These are phyloP conservation scores for Lytechinus pictus DNA, from an alignment of 35 echinoderm and acorn worm genomes.

Conservation along the genomic window DNA sequence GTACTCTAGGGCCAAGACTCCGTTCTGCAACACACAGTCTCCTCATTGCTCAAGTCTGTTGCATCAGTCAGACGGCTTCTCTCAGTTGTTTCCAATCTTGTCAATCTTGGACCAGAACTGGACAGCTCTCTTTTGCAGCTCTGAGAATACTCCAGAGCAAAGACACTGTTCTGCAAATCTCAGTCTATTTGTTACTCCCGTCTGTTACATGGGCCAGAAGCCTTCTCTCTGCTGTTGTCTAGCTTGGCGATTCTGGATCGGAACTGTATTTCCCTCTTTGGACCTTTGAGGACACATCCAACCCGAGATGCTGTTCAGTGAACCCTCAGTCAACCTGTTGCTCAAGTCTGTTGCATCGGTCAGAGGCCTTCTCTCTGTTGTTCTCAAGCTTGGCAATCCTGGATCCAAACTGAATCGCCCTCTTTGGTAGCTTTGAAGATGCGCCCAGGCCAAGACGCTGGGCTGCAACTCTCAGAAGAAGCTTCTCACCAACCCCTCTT, in stretches of 20 bases:
- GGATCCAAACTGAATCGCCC: slow-evolving; percentile 98
- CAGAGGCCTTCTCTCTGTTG: slow-evolving; percentile 84
- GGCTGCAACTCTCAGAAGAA: slow-evolving; percentile 80
- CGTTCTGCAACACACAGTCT: neutral
- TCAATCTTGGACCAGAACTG: too few relatives aligned
- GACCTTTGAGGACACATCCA: slow-evolving; percentile 55
- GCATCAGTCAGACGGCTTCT: too few relatives aligned
- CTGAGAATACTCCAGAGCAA: too few relatives aligned
- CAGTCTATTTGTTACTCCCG: slow-evolving; percentile 3
- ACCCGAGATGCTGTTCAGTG: slow-evolving; percentile 25
- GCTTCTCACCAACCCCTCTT: slow-evolving; percentile 91
- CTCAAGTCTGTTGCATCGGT: slow-evolving; percentile 76
- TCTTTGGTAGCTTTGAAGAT: slow-evolving; percentile 78
- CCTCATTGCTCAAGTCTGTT: slow-evolving; percentile 48
- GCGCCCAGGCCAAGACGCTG: slow-evolving; percentile 71
- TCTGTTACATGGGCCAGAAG: slow-evolving; percentile 75
- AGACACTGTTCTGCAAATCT: neutral
- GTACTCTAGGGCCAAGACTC: too few relatives aligned
- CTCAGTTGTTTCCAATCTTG: too few relatives aligned
- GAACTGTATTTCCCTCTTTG: slow-evolving; percentile 89
- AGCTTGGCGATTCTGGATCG: slow-evolving; percentile 92
- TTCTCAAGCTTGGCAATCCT: slow-evolving; percentile 94
- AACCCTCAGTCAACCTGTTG: neutral
- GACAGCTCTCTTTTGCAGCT: too few relatives aligned
- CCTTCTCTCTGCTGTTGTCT: slow-evolving; percentile 83